These are phyloP conservation scores for Trematocara variabile DNA, from an alignment of 2,113 vertebrate genomes.

Conservation along the genomic window DNA sequence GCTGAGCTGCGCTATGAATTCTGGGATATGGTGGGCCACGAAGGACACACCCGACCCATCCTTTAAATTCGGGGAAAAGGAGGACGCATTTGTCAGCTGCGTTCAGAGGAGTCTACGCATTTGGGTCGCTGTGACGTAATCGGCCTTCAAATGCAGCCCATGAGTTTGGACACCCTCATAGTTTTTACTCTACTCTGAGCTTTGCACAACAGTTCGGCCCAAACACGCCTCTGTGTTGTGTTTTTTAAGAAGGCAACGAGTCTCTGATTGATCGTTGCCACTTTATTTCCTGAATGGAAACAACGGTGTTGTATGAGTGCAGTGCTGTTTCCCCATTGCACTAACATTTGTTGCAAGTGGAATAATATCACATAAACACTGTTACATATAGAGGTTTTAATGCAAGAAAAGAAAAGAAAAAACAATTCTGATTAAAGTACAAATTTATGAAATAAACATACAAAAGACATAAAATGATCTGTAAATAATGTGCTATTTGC, in stretches of 20 bases:
- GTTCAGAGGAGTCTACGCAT: neutral
- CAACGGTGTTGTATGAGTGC: no score
- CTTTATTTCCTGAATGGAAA: neutral
- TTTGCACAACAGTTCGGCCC: neutral
- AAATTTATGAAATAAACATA: neutral
- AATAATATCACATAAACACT: no score
- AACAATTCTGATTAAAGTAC: neutral
- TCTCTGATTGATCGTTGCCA: neutral
- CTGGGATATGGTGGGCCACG: no score
- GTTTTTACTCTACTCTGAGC: neutral
- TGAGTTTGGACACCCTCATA: neutral
- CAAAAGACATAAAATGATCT: neutral
- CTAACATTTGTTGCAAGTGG: no score
- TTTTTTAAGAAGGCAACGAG: neutral
- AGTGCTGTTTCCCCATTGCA: no score
- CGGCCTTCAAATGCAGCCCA: neutral
- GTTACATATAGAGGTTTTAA: neutral
- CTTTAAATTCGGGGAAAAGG: no score
- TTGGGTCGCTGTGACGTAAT: neutral
- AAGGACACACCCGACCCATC: no score
- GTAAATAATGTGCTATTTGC: neutral
- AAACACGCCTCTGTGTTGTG: neutral
- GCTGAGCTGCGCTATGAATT: no score
- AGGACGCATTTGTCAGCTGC: no score
- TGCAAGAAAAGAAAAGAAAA: neutral